Base-by-base conservation (phyloP, 2,888 invertebrate genomes). In the Apantesis nais region DNA sequence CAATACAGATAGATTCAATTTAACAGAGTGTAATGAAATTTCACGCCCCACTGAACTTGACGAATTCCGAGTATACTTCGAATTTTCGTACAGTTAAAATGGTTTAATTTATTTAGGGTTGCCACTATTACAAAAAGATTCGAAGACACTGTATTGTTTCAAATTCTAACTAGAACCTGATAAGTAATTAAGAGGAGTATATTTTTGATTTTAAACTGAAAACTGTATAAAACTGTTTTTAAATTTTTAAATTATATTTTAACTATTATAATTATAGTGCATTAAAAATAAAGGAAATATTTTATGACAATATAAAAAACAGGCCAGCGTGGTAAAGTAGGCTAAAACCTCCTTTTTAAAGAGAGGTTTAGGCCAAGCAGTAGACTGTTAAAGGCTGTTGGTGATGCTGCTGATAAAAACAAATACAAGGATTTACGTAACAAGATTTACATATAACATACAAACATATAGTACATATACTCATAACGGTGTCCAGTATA, bases 21-120 rank as follows among this genome's bases (percentile, higher is more conserved):
- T 78, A 74, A 75, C 74, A 79, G 80, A 82, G 80, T 72, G 68
- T 78, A 81, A 79, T 72, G 74, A 82, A 84, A 89, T 88, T 89
- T 87, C 87, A 88, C 85, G 87, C 82, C 82, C 87, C 85, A 88
- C 85, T 89, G 85, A 81, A 74, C 80, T 82, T 81, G 78, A 82
- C 83, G 80, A 83, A 82, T 82, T 84, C 76, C 73, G 73, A 82
- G 75, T 68, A 66, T 48, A 71, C 67, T 74, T 73, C 44, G 5
- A 72, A 74, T 71, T 74, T 80, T 78, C 62, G 34, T 63, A 74
- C 61, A 16, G 41, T 64, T 65, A 19, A 71, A 68, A 58, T 34
- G 34, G 61, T 71, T 74, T 25, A 52, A 19, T 19, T 2, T 67
- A 19, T 19, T 2, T 67, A 80, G 78, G 82, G 82, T 65, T 80